Base-by-base conservation (phyloP, 2,113 vertebrate genomes). In the Aplodontia rufa region DNA sequence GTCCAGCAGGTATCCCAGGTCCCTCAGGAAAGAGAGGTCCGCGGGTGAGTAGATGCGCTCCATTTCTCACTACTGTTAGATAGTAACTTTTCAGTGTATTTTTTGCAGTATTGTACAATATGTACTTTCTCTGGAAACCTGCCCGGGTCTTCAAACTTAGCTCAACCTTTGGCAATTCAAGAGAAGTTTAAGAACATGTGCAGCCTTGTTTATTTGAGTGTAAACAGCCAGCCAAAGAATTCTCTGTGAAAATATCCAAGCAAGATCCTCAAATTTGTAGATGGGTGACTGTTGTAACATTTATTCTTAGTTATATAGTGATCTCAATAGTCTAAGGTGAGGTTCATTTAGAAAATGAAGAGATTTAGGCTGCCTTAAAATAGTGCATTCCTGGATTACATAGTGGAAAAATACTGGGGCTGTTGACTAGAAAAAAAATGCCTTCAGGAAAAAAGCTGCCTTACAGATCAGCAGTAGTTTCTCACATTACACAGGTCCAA, bases 1-100 rank as follows among this genome's bases (percentile, higher is more conserved):
- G 99, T 98, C 99, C 98, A 90, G 98, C 99, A 96, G 99, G 99
- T 96, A 98, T 99, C 97, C 99, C 99, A 97, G 99, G 99, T 96
- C 99, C 98, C 42, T 89, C 98, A 96, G 99, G 99, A 96, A 99
- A 98, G 98, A 99, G 99, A 98, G 99, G 99, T 90, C 98, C 99
- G 47, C 98, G 99, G 99, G 99, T 99, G 94, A 99, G 99, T 99
- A 98, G 92, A 96, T 53, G 1, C 0, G 6, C 11, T 53, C 0
- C 22, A 13, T 78, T 96, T 45, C 94, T 87, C 24, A 81, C n/a
- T 90, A 84, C 79, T 96, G 55, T 78, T 60, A 90, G 42, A 93
- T 37, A 51, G 71, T 95, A 40, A 93, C 66, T 93, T 91, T 86
- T 22, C 94, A n/a, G 45, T 5, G 20, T 90, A 47, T 47, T 62